Percentiles rank a stretch among this genome's conserved stretches.
These are phyloP conservation scores for Oreochromis spilurus DNA, from an alignment of 2,113 vertebrate genomes.

Conservation along the genomic window DNA sequence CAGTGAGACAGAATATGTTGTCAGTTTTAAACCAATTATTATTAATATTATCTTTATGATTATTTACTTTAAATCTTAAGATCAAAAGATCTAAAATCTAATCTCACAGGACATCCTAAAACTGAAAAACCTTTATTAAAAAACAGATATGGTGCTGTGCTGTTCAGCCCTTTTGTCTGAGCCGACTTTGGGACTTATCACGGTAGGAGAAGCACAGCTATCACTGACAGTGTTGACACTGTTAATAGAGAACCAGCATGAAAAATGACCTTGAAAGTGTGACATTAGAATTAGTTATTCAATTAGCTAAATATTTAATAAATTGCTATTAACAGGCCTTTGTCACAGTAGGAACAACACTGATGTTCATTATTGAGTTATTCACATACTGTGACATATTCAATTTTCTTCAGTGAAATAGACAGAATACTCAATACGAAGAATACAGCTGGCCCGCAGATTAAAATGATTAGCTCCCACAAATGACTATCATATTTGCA, in stretches of 20 bases:
- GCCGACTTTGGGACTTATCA: background rate
- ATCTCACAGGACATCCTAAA: background rate
- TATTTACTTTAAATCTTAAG: background rate
- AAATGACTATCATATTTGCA: background rate
- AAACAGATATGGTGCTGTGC: background rate
- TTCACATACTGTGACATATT: background rate
- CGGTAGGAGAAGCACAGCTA: background rate
- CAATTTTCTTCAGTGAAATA: background rate
- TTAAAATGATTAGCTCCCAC: background rate
- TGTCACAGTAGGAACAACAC: background rate
- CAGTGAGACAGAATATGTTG: background rate
- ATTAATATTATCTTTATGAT: fast-evolving
- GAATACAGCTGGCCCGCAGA: background rate
- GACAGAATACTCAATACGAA: background rate
- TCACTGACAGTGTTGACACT: background rate
- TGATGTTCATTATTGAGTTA: background rate
- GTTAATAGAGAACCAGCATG: background rate
- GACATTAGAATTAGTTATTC: background rate
- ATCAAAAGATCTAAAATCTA: background rate
- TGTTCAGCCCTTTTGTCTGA: background rate
- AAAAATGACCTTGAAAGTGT: background rate
- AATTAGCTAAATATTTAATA: background rate
- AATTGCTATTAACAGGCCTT: background rate
- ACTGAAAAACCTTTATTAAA: background rate
- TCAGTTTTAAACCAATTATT: background rate